These are phyloP conservation scores for Beris morrisii DNA, from an alignment of 2,888 invertebrate genomes.

Conservation along the genomic window DNA sequence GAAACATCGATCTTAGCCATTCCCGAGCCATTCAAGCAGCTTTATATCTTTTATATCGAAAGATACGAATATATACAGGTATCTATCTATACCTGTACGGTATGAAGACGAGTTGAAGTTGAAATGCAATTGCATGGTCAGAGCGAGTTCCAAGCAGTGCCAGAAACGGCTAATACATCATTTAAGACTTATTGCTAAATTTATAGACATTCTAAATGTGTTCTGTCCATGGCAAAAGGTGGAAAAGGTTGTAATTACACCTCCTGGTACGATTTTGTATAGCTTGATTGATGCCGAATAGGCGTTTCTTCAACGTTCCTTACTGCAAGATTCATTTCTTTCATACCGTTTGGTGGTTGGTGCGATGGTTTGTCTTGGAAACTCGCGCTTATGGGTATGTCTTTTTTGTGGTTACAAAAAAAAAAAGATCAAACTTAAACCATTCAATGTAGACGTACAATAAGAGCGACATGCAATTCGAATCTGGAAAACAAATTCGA, in stretches of 20 bases:
- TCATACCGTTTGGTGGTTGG: conserved; percentile 2
- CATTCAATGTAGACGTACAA: too few species aligned
- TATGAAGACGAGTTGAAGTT: background rate
- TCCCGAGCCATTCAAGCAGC: background rate
- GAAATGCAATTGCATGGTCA: conserved; percentile 7
- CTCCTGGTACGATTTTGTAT: conserved; percentile 27
- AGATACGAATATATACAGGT: background rate
- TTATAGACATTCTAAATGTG: conserved; percentile 30
- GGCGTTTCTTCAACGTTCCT: conserved; percentile 30
- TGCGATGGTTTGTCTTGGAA: background rate
- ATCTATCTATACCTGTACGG: background rate
- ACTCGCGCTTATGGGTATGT: too few species aligned
- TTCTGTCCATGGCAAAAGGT: conserved; percentile 30
- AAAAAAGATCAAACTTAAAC: too few species aligned
- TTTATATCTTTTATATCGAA: background rate
- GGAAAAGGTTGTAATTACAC: conserved; percentile 36
- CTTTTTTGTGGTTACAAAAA: too few species aligned
- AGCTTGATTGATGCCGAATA: conserved; percentile 33
- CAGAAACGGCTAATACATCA: conserved; percentile 35
- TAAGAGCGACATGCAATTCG: too few species aligned
- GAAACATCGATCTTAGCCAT: conserved; percentile 22
- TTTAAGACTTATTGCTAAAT: conserved; percentile 34
- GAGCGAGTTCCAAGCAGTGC: conserved; percentile 16
- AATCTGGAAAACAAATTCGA: too few species aligned
- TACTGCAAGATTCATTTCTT: conserved; percentile 17